Evolutionary conservation across 2,888 invertebrate species (phyloP).

Genomic region (Thyatira batis): DNA sequence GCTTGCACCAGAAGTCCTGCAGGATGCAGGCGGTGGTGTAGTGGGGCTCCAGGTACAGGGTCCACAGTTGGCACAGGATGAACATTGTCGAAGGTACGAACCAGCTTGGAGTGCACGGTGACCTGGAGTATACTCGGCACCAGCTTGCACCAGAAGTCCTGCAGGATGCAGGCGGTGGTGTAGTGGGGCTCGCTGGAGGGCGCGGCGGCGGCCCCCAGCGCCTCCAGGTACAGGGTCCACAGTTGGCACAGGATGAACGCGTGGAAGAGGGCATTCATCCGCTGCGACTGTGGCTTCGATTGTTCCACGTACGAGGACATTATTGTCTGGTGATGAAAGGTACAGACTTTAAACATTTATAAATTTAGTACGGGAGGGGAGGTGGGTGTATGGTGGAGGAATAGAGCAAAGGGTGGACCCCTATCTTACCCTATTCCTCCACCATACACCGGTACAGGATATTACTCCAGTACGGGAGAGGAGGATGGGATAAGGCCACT

Average conservation of each 20-base stretch:
- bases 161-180: constrained; percentile 90
- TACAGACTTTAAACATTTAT: neutral
- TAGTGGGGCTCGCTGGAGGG: constrained; percentile 88
- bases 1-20: constrained; percentile 99
- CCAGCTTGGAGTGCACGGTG: constrained; percentile 89
- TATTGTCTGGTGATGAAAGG: constrained; percentile 83
- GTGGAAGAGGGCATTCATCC: constrained; percentile 98
- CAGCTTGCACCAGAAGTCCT: constrained; percentile 99
- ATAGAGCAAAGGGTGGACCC: no score
- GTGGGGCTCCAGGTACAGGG: neutral
- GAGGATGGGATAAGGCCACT: constrained; percentile 66
- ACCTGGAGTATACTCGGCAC: constrained; percentile 97
- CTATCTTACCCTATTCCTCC: no score
- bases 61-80: no score
- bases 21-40: constrained; percentile 88
- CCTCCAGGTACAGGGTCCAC: constrained; percentile 99
- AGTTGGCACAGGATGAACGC: constrained; percentile 99
- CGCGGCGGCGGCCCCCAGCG: constrained; percentile 86
- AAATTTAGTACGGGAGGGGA: neutral
- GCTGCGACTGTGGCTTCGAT: constrained; percentile 88
- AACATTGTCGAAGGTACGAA: no score
- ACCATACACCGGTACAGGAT: no score
- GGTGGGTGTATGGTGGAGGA: neutral
- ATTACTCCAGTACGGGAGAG: constrained; percentile 78
- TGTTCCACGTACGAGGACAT: constrained; percentile 98